Conservation (phyloP, 2,888 invertebrate genomes). For the Myopa testacea region DNA sequence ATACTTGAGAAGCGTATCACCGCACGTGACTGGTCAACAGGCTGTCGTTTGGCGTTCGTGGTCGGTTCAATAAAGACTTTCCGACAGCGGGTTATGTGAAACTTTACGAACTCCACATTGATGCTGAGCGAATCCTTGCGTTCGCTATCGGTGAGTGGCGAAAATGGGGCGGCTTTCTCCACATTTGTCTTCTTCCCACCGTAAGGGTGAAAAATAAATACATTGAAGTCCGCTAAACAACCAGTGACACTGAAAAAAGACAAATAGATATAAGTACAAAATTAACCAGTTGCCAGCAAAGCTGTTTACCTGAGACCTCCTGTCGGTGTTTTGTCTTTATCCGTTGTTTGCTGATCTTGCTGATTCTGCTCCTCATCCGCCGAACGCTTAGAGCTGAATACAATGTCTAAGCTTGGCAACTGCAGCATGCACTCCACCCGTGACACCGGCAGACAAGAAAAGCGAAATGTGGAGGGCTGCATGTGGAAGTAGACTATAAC, state of each 20-base stretch:
- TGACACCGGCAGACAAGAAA: slow-evolving; percentile 95
- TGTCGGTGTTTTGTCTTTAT: slow-evolving; percentile 61
- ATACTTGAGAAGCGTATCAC: slow-evolving; percentile 94
- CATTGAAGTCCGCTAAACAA: slow-evolving; percentile 95
- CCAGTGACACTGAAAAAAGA: slow-evolving; percentile 86
- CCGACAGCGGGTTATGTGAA: slow-evolving; percentile 90
- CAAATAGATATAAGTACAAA: neutral
- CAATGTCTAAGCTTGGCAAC: slow-evolving; percentile 95
- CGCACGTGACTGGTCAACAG: slow-evolving; percentile 80
- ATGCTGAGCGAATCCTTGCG: slow-evolving; percentile 95
- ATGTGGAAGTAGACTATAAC: slow-evolving; percentile 98
- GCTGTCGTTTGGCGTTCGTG: slow-evolving; percentile 65
- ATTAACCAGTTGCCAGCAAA: neutral
- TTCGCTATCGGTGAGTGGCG: slow-evolving; percentile 87
- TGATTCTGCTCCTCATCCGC: slow-evolving; percentile 73
- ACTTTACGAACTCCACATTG: slow-evolving; percentile 97
- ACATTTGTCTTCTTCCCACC: slow-evolving; percentile 86
- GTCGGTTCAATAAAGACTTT: slow-evolving; percentile 82
- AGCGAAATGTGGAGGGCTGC: slow-evolving; percentile 96
- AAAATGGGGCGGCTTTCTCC: slow-evolving; percentile 87
- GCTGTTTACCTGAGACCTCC: slow-evolving; percentile 61
- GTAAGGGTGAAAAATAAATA: slow-evolving; percentile 98
- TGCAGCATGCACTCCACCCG: slow-evolving; percentile 96
- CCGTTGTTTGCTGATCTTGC: slow-evolving; percentile 47
- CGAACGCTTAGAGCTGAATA: slow-evolving; percentile 92